Evolutionary conservation across 1,140 invertebrate genomes (phyloP).

Genomic region (Maconellicoccus hirsutus): DNA sequence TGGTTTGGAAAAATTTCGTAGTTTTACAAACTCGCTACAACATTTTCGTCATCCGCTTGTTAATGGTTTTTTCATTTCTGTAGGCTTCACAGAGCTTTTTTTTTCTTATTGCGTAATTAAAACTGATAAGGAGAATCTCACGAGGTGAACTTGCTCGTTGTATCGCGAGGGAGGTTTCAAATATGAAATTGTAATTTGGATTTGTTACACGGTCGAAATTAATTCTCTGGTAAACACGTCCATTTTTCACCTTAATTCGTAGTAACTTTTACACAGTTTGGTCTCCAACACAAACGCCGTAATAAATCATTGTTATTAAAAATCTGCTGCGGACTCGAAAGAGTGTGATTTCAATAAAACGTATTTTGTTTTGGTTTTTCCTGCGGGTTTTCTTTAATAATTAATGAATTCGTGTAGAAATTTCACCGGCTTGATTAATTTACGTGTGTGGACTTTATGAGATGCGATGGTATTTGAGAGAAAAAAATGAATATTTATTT

Average conservation of each 20-base stretch:
- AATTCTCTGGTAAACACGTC: neutral
- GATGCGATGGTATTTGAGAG: too few species aligned
- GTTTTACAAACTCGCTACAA: neutral
- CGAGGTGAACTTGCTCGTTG: neutral
- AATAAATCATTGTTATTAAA: constrained; percentile 6
- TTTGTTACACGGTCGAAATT: neutral
- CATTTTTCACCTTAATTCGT: neutral
- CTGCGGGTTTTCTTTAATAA: neutral
- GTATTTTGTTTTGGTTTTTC: neutral
- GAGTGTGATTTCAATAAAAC: neutral
- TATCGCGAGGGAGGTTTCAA: neutral
- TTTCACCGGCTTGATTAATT: neutral
- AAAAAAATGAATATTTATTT: too few species aligned
- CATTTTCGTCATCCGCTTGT: neutral
- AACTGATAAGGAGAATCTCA: neutral
- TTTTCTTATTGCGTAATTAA: neutral
- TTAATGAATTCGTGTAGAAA: neutral
- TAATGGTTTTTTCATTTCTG: neutral
- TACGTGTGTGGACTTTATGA: neutral
- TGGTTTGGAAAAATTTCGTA: neutral
- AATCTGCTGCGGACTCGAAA: neutral
- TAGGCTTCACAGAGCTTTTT: neutral
- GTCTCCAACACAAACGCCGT: neutral
- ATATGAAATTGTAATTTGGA: neutral
- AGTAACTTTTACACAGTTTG: neutral